Evolutionary conservation across 2,113 vertebrate genomes (phyloP).

Genomic region (Tetraodon nigroviridis): DNA sequence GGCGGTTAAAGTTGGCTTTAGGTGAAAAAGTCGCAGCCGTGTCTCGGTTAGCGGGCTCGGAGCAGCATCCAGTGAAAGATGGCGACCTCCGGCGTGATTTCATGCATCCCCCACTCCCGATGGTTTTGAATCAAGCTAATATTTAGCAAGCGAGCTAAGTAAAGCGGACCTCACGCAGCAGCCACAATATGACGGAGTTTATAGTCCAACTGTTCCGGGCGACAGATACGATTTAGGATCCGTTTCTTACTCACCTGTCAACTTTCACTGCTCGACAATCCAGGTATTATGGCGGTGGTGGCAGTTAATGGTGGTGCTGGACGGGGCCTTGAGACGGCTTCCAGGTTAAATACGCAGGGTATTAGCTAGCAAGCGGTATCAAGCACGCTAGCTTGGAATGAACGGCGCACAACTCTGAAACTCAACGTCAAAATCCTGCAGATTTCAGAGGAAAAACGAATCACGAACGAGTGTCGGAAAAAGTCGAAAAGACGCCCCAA

Average conservation of each 20-base stretch:
- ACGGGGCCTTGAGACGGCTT: constrained; percentile 60
- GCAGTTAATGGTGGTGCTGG: constrained; percentile 31
- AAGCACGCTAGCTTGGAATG: constrained; percentile 44
- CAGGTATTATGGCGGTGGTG: constrained; percentile 22
- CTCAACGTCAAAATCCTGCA: constrained; percentile 14
- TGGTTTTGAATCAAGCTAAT: constrained; percentile 21
- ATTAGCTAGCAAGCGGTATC: constrained; percentile 50
- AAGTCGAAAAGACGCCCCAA: constrained; percentile 17
- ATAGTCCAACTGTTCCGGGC: too few species aligned
- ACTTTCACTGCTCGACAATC: constrained; percentile 55
- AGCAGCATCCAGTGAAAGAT: constrained; percentile 65
- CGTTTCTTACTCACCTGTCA: constrained; percentile 68
- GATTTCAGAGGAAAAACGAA: neutral
- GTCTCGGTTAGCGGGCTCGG: constrained; percentile 25
- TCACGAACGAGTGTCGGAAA: neutral
- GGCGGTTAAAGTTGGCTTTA: neutral
- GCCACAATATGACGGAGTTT: neutral
- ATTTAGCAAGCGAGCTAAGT: constrained; percentile 30
- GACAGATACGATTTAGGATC: neutral
- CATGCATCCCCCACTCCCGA: constrained; percentile 44
- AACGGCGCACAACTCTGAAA: constrained; percentile 17
- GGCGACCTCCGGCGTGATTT: constrained; percentile 68
- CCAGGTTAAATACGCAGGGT: constrained; percentile 65
- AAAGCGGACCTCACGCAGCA: neutral
- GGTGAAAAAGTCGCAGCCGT: constrained; percentile 23